These are phyloP conservation scores for Triplophysa tibetana DNA, from an alignment of 2,113 vertebrate species.

Conservation along the genomic window DNA sequence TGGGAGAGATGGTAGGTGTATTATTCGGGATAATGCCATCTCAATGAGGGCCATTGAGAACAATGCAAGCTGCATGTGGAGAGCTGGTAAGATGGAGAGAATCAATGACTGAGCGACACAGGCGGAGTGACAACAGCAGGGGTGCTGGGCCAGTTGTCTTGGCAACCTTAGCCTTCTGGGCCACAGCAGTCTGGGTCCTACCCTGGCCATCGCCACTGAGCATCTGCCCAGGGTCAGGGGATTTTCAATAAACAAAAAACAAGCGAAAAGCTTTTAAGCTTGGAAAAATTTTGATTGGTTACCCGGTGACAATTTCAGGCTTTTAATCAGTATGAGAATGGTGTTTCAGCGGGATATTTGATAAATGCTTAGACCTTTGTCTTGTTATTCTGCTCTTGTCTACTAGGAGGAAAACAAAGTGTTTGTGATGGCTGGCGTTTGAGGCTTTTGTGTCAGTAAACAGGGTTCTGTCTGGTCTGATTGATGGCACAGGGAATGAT, in stretches of 20 bases:
- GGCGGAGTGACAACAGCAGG: constrained; percentile 60
- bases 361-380: constrained; percentile 36
- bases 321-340: constrained; percentile 40
- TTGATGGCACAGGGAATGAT: constrained; percentile 43
- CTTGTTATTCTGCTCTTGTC: constrained; percentile 36
- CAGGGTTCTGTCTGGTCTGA: constrained; percentile 36
- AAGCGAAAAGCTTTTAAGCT: constrained; percentile 30
- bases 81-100: constrained; percentile 56
- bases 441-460: constrained; percentile 30
- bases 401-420: constrained; percentile 33
- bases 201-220: constrained; percentile 54
- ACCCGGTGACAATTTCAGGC: constrained; percentile 23
- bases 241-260: constrained; percentile 48
- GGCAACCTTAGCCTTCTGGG: constrained; percentile 58
- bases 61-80: constrained; percentile 57
- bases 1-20: constrained; percentile 37
- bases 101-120: constrained; percentile 58
- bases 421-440: constrained; percentile 41
- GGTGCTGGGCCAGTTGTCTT: constrained; percentile 61
- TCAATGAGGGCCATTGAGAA: constrained; percentile 51
- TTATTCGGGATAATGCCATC: constrained; percentile 41
- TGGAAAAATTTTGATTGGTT: constrained; percentile 30
- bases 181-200: constrained; percentile 53
- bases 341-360: constrained; percentile 31
- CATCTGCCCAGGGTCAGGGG: constrained; percentile 53